Conservation (phyloP, 2,797 vertebrate genomes). For the Octomys mimax region DNA sequence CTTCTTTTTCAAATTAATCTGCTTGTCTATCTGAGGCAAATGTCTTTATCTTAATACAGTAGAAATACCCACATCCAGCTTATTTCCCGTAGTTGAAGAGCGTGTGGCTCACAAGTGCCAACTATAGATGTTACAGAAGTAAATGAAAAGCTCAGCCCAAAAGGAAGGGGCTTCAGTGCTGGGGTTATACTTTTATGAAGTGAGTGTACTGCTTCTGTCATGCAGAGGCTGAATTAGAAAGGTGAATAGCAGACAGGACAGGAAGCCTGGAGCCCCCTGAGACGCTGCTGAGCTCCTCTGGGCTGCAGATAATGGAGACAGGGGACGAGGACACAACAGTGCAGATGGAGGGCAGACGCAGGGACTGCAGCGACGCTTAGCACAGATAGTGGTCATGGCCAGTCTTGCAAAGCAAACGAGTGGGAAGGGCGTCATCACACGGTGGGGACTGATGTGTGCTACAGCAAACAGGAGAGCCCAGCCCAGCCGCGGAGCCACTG, state of each 20-base stretch:
- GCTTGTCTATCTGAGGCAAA: constrained; percentile 68
- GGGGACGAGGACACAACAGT: neutral
- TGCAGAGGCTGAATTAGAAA: neutral
- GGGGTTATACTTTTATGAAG: neutral
- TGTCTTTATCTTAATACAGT: constrained; percentile 61
- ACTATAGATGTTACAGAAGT: neutral
- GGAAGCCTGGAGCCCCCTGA: neutral
- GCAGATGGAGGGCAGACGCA: neutral
- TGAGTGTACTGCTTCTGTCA: neutral
- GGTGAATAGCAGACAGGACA: neutral
- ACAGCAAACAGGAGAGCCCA: neutral
- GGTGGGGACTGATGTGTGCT: neutral
- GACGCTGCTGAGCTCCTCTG: neutral
- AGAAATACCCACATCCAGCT: constrained; percentile 50
- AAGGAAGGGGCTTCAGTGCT: neutral
- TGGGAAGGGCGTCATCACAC: neutral
- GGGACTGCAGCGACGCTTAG: neutral
- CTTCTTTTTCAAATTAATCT: constrained; percentile 75
- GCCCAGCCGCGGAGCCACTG: neutral
- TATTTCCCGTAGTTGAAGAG: constrained; percentile 38
- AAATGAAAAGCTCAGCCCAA: neutral
- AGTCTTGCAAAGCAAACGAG: neutral
- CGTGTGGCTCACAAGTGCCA: constrained; percentile 1
- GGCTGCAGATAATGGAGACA: neutral
- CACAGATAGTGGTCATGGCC: neutral